Evolutionary conservation across 2,888 invertebrate genomes (phyloP), one percentile per base, ranked within the genome.

Genomic region (Sarcophaga carnaria): DNA sequence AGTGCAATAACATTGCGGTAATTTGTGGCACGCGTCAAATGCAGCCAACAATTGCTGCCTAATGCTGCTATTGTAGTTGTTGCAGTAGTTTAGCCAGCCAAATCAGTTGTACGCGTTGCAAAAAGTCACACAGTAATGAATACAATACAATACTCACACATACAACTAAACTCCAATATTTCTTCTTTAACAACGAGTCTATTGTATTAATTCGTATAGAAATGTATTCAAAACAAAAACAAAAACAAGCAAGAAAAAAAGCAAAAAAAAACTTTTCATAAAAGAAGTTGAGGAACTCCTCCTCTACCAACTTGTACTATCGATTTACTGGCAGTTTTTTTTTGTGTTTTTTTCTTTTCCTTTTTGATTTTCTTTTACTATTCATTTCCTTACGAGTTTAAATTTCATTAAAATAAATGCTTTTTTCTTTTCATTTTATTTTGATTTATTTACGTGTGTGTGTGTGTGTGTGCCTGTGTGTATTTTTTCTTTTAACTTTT

Each of bases 1-100:
- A 88, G 88, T 88, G 89, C 88, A 88, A 88, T 88, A 88, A 88
- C 89, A 88, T 88, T 88, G 88, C 86, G 79, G 84, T 89, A 88
- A 89, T 88, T 88, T 88, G 89, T 85, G 87, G 89, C 89, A 89
- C 89, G 89, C 88, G 89, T 88, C 89, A 88, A 88, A 86, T 88
- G 85, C 84, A 84, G 75, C 71, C 62, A 59, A 64, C 62, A 59
- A 59, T 72, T 54, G 60, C 66, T 49, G 54, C 5, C 14, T 54
- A 14, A 14, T 54, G 67, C 45, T 74, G 25, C 2, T 59, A 45
- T 66, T 67, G 59, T 63, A 54, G 47, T 79, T 71, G 76, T 74
- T 74, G 27, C 54, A 78, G 76, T 71, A 64, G 71, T 20, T 27
- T 54, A 14, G 20, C 62, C 71, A 79, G 77, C 17, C 72, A 78